Percentiles rank a stretch among this genome's conserved stretches.
Conservation (phyloP, 2,888 invertebrate genomes). For the Drosophila trichaetosa region DNA sequence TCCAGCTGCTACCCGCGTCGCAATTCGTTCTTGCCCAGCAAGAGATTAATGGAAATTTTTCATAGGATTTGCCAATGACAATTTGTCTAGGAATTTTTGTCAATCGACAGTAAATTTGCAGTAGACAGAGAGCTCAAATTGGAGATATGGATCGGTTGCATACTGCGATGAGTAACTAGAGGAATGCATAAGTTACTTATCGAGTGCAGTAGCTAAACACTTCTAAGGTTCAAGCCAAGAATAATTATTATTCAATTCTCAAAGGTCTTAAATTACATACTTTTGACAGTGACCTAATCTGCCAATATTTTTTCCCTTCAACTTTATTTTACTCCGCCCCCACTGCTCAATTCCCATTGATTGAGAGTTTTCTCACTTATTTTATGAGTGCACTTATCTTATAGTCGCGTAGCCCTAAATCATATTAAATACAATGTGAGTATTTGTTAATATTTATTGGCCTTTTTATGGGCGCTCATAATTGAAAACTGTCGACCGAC, state of each 20-base stretch:
- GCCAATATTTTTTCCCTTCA: not conserved
- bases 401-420: slow-evolving; percentile 41
- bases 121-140: slow-evolving; percentile 24
- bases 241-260: not conserved
- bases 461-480: slow-evolving; percentile 57
- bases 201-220: not conserved
- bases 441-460: slow-evolving; percentile 66
- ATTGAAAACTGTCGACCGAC: slow-evolving; percentile 56
- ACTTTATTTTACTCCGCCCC: slow-evolving; percentile 26
- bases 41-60: slow-evolving; percentile 64
- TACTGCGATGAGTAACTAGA: slow-evolving; percentile 8
- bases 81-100: slow-evolving; percentile 53
- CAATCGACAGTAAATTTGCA: slow-evolving; percentile 34
- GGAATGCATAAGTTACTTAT: not conserved
- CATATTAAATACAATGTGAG: slow-evolving; percentile 32
- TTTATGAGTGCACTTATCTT: slow-evolving; percentile 41
- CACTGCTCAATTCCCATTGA: slow-evolving; percentile 18
- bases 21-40: slow-evolving; percentile 9
- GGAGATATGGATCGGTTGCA: slow-evolving; percentile 29
- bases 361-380: slow-evolving; percentile 34
- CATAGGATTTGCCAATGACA: slow-evolving; percentile 54
- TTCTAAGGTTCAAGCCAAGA: rapidly evolving
- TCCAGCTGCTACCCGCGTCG: slow-evolving; percentile 23
- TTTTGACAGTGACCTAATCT: not conserved
- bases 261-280: not conserved